These are phyloP conservation scores for Theretra japonica DNA, from an alignment of 2,888 invertebrate species.

Conservation along the genomic window DNA sequence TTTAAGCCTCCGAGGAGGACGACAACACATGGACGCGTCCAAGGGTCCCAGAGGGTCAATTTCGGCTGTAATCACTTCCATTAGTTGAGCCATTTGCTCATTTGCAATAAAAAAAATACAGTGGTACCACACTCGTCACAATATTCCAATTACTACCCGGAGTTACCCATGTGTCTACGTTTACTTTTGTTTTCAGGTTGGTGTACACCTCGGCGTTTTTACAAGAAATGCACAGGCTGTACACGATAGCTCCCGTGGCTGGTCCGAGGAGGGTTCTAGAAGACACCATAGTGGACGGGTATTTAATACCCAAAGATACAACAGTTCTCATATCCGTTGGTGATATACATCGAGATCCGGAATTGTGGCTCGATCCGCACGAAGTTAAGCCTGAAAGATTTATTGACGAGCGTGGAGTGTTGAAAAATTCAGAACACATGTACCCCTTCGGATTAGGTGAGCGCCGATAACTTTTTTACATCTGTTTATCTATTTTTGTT, in stretches of 20 bases:
- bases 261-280: conserved; percentile 79
- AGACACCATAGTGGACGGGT: conserved; percentile 68
- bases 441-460: conserved; percentile 88
- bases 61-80: too few species aligned
- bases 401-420: conserved; percentile 79
- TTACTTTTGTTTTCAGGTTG: conserved; percentile 64
- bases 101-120: too few species aligned
- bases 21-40: too few species aligned
- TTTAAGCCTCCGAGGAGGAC: too few species aligned
- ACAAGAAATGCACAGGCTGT: conserved; percentile 84
- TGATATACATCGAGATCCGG: conserved; percentile 81
- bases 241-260: conserved; percentile 80
- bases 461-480: conserved; percentile 36
- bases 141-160: too few species aligned
- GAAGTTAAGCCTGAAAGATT: conserved; percentile 87
- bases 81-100: too few species aligned
- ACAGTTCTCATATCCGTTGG: conserved; percentile 81
- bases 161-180: background rate
- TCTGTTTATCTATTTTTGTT: conserved; percentile 4
- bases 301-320: conserved; percentile 78
- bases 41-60: too few species aligned
- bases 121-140: too few species aligned
- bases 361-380: conserved; percentile 84
- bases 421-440: conserved; percentile 82
- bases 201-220: conserved; percentile 83